These are phyloP conservation scores for Drosophila repletoides DNA, from an alignment of 1,140 invertebrate genomes.

Conservation along the genomic window DNA sequence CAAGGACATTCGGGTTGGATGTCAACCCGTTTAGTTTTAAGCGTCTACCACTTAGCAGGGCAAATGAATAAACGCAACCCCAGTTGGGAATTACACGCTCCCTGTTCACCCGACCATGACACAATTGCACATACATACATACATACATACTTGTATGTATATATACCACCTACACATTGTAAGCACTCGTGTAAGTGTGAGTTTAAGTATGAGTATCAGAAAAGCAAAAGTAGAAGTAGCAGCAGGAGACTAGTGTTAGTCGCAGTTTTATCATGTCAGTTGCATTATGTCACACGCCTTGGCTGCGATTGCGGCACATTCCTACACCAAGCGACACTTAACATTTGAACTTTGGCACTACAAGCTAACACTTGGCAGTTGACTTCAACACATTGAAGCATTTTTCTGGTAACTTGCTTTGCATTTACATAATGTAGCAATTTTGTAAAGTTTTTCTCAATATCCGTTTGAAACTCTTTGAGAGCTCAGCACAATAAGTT, in stretches of 20 bases:
- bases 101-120: constrained; percentile 13
- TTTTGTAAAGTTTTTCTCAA: no score
- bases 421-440: no score
- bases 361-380: background rate
- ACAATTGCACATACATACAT: constrained; percentile 7
- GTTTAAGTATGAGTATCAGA: background rate
- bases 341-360: constrained; percentile 22
- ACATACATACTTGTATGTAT: no score
- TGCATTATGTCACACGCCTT: constrained; percentile 19
- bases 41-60: constrained; percentile 32
- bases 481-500: no score
- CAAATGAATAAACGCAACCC: background rate
- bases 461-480: no score
- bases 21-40: constrained; percentile 38
- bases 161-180: constrained; percentile 1
- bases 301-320: constrained; percentile 10
- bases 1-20: constrained; percentile 12
- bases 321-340: constrained; percentile 10
- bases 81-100: constrained; percentile 16
- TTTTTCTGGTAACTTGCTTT: no score
- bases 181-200: background rate
- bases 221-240: background rate
- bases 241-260: background rate
- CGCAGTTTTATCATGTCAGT: constrained; percentile 31
- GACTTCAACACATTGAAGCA: background rate